These are phyloP conservation scores for Halocaridina rubra DNA, from an alignment of 2,888 invertebrate genomes.

Conservation along the genomic window DNA sequence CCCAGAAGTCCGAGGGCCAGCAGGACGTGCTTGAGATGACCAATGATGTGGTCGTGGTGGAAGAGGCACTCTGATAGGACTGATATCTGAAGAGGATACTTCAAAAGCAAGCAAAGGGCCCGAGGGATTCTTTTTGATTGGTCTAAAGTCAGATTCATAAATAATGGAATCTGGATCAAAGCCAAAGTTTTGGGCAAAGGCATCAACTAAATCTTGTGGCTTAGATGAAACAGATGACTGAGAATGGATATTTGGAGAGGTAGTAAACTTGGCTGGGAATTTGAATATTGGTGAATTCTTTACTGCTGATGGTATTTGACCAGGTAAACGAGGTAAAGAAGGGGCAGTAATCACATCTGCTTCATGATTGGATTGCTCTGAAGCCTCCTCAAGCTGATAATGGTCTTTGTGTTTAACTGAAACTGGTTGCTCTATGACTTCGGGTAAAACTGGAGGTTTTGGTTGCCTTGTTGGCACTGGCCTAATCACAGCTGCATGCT, in stretches of 20 bases:
- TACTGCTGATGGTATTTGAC: neutral
- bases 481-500: neutral
- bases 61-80: constrained; percentile 15
- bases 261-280: neutral
- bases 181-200: constrained; percentile 46
- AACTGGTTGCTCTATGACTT: too few species aligned
- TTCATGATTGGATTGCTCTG: neutral
- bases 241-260: neutral
- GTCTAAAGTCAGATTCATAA: constrained; percentile 60
- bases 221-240: neutral
- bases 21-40: neutral
- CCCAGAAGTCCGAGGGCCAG: constrained; percentile 25
- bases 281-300: neutral
- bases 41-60: constrained; percentile 2
- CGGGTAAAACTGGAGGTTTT: neutral
- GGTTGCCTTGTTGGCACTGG: neutral
- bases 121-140: constrained; percentile 11
- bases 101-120: constrained; percentile 43
- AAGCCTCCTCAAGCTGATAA: neutral
- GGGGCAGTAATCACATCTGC: constrained; percentile 22
- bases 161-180: constrained; percentile 56
- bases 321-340: constrained; percentile 1
- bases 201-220: neutral
- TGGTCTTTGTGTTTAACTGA: too few species aligned
- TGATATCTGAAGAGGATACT: constrained; percentile 31